Evolutionary conservation across 2,797 vertebrate genomes (phyloP).

Genomic region (Sebastiscus tertius): DNA sequence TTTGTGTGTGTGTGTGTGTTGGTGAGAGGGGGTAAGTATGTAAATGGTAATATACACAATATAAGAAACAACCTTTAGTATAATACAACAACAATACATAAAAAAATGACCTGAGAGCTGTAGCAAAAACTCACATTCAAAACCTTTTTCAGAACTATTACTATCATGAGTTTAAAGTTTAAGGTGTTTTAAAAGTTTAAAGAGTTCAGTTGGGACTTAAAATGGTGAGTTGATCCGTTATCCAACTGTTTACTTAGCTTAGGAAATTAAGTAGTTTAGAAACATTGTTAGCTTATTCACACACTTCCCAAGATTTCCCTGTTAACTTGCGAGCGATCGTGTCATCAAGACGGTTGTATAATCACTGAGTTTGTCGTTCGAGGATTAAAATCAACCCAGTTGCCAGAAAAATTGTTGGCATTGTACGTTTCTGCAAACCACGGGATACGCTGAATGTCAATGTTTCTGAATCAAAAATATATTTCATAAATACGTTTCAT

Average conservation of each 20-base stretch:
- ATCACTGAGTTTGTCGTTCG: background rate
- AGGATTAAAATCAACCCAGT: background rate
- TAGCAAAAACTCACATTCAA: conserved; percentile 5
- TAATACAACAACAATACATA: background rate
- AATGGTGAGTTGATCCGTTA: background rate
- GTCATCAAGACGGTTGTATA: fast-evolving
- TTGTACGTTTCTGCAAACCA: no score
- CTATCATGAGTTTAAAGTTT: no score
- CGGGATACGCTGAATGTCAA: no score
- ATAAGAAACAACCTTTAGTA: background rate
- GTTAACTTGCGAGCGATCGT: background rate
- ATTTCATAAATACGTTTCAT: background rate
- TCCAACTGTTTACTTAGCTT: background rate
- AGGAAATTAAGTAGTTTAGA: background rate
- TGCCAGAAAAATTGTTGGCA: no score
- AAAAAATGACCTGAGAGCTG: conserved; percentile 5
- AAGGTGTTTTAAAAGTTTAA: fast-evolving
- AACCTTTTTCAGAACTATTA: background rate
- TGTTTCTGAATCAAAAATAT: no score
- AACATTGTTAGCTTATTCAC: background rate
- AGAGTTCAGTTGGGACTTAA: background rate
- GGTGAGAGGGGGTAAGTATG: background rate
- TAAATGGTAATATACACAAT: conserved; percentile 1
- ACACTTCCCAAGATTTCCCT: background rate
- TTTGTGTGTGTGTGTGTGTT: background rate